Base-by-base conservation (phyloP, 2,888 invertebrate species). In the Incurvaria masculella region DNA sequence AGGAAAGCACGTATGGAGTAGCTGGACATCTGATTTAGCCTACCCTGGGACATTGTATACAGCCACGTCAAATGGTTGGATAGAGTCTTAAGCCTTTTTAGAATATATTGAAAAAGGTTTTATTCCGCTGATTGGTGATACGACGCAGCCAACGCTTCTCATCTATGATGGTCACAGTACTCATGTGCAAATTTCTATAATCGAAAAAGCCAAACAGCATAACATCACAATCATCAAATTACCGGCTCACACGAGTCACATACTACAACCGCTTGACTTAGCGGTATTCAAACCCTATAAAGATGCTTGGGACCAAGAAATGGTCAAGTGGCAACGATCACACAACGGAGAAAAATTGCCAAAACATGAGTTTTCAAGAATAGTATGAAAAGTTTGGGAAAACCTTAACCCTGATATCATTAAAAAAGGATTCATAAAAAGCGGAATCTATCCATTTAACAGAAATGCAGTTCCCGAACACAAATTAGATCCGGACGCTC, bases 31-130 rank as follows among this genome's bases (percentile, higher is more conserved):
- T 18, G 43, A 42, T 5, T 16, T 16, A 19, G 47, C 47, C 10
- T 47, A 14, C 21, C 47, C 42, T 43, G 47, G 44, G 11, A 59
- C 53, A 4, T 48, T 52, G 18, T 58, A 56, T 51, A 55, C 57
- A 16, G 58, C 59, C 21, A 56, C 56, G 17, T 33, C 38, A 38
- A 61, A 61, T 40, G 56, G 60, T 17, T 59, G 58, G 60, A 60
- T 59, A 56, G 54, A 59, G 46, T 47, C 52, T 10, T 45, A n/a
- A 44, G 44, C 26, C 4, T 47, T 47, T 44, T 8, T 11, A 44
- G 27, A 47, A 44, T 47, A 17, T 23, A 43, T 47, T 14, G 19
- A 14, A 17, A 44, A 43, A 38, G 6, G 26, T 21, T 47, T 47
- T 39, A 41, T 47, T 18, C 43, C 33, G 2, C 21, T 38, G 38